Percentiles rank a stretch among this genome's conserved stretches.
Conservation (phyloP, 2,797 vertebrate species). For the Spondyliosoma cantharus region DNA sequence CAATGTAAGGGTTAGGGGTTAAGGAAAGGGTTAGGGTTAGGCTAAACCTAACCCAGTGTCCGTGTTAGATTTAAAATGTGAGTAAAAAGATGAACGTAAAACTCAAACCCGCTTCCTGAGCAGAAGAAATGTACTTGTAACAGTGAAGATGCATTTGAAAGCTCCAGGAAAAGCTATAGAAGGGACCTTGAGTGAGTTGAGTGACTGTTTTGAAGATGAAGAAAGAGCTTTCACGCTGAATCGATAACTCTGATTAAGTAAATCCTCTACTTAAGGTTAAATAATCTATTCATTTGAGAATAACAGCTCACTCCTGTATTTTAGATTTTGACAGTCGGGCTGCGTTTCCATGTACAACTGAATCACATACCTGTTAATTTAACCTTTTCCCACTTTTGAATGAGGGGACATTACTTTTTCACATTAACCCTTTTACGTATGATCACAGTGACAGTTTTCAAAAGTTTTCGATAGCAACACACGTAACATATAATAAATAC, state of each 20-base stretch:
- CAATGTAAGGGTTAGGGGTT: no score
- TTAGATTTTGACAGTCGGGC: not conserved
- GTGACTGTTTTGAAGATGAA: no score
- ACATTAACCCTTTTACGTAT: no score
- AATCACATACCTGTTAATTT: not conserved
- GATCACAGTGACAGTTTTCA: not conserved
- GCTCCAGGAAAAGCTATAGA: not conserved
- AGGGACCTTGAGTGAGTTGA: not conserved
- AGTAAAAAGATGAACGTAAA: no score
- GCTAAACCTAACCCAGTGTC: no score
- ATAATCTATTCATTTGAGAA: not conserved
- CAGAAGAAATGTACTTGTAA: no score
- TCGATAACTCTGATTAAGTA: no score
- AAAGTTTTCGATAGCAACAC: not conserved
- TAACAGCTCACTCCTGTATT: not conserved
- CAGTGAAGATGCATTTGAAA: no score
- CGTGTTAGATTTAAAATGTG: no score
- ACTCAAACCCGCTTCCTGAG: no score
- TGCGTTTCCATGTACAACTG: not conserved
- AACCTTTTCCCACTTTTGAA: not conserved
- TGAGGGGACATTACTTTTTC: no score
- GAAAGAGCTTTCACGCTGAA: conserved; percentile 12
- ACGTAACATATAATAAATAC: not conserved
- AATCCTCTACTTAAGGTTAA: conserved; percentile 1
- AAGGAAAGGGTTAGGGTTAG: no score